Base-by-base conservation (phyloP, 1,140 invertebrate species). In the Zaprionus nigranus region DNA sequence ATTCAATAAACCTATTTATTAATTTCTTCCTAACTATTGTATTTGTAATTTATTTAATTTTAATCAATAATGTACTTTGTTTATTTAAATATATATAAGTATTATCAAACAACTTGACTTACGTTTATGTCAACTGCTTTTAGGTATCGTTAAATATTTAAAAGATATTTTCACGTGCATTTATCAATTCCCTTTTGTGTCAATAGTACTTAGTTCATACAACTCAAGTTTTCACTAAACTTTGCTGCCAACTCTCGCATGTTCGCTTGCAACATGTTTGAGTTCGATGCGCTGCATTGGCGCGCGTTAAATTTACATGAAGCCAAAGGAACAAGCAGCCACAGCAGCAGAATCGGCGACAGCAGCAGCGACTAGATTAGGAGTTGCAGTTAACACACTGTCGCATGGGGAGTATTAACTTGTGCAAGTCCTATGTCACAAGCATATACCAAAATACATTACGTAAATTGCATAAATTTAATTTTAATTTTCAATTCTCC, bases 251-350 rank as follows among this genome's bases (percentile, higher is more conserved):
- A 12, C 66, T 46, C 82, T 81, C 74, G 81, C 13, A 43, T 40
- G 36, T 60, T 78, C 51, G 78, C 4, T 59, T 49, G n/a, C 76
- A 83, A 83, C 77, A 78, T 83, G 81, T 83, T 83, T 63, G 58
- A 73, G 81, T 72, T 82, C 68, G 81, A 73, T 60, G 64, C 26
- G 67, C 53, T 85, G 82, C 82, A 85, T 73, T 69, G 49, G 38
- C 34, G 26, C 20, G n/a, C 17, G 26, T 26, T 28, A 34, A 30
- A 30, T 12, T 56, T 24, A 36, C 30, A 59, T 24, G 38, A 22
- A 58, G 46, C 12, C 38, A 60, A n/a, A 17, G 51, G n/a, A 26
- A 54, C 36, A 30, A 34, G 30, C 30, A 34, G 30, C 30, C 3
- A 34, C 30, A 30, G 15, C 15, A 26, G 36, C 56, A 62, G 11